Conservation (phyloP, 2,888 invertebrate species). For the Protophormia terraenovae region DNA sequence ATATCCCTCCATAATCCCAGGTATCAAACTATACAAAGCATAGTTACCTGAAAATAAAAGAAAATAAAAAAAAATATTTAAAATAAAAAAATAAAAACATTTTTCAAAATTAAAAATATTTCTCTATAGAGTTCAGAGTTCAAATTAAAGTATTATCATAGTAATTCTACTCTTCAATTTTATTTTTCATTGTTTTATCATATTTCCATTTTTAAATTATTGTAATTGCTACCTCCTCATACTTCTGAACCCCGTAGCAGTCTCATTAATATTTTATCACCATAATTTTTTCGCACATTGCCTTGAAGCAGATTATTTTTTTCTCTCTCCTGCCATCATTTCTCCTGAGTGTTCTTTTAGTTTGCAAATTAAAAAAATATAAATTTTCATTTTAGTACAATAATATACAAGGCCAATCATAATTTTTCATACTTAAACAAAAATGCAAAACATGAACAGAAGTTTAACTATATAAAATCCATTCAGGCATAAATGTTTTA, state of each 20-base stretch:
- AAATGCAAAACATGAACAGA: not conserved
- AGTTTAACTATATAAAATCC: constrained; percentile 28
- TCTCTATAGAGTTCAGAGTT: no score
- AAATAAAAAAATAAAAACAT: no score
- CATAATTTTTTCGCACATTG: not conserved
- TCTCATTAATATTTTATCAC: constrained; percentile 28
- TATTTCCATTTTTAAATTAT: not conserved
- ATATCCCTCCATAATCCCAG: no score
- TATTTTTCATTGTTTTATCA: not conserved
- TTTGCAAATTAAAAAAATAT: not conserved
- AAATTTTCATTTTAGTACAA: not conserved
- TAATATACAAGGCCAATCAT: constrained; percentile 41
- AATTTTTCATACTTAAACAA: constrained; percentile 13
- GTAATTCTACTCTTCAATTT: not conserved
- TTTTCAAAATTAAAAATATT: no score
- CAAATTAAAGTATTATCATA: no score
- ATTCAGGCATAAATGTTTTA: constrained; percentile 42
- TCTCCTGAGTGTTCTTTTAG: not conserved
- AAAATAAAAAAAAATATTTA: not conserved
- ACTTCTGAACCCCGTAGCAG: not conserved
- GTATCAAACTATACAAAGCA: not conserved
- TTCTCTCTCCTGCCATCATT: not conserved
- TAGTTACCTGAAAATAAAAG: constrained; percentile 16
- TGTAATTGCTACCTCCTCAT: constrained; percentile 27
- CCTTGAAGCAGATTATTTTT: not conserved